phyloP scores from a whole-genome alignment of 2,113 vertebrate genomes.

The Charina bottae region DNA sequence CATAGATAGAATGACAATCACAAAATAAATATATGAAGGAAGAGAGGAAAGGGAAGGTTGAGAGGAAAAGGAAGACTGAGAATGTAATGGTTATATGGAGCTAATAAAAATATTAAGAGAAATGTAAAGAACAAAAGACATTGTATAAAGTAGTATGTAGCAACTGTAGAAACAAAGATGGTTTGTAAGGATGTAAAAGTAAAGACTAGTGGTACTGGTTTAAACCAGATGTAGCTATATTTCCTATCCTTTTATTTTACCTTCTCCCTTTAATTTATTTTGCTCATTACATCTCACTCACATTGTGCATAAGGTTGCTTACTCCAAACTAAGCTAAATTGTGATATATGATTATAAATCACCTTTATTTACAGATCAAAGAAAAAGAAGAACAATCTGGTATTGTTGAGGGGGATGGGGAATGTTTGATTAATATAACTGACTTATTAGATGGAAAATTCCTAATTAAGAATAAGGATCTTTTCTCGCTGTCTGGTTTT shows the following conservation, averaged over 20 bases:
- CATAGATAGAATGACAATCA: background rate
- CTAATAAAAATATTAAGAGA: background rate
- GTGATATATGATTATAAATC: background rate
- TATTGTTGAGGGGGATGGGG: background rate
- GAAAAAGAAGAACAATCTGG: background rate
- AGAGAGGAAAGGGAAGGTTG: background rate
- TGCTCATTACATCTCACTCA: background rate
- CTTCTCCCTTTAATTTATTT: background rate
- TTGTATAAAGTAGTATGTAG: background rate
- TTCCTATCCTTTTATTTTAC: background rate
- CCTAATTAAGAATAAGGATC: constrained; percentile 37
- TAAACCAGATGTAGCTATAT: background rate
- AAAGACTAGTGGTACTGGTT: background rate
- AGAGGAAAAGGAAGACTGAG: background rate
- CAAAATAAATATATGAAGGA: background rate
- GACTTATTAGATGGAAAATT: background rate
- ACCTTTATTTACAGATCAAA: background rate
- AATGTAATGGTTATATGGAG: background rate
- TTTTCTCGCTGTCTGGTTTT: constrained; percentile 58
- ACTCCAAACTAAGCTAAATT: background rate
- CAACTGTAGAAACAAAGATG: background rate
- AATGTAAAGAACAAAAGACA: background rate
- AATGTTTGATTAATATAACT: background rate
- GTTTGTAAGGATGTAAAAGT: background rate
- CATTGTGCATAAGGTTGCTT: background rate